A percentile compares a stretch with the other conserved stretches of the same genome.
Evolutionary conservation across 2,797 vertebrate genomes (phyloP).

Genomic region (Enteromius viviparus): DNA sequence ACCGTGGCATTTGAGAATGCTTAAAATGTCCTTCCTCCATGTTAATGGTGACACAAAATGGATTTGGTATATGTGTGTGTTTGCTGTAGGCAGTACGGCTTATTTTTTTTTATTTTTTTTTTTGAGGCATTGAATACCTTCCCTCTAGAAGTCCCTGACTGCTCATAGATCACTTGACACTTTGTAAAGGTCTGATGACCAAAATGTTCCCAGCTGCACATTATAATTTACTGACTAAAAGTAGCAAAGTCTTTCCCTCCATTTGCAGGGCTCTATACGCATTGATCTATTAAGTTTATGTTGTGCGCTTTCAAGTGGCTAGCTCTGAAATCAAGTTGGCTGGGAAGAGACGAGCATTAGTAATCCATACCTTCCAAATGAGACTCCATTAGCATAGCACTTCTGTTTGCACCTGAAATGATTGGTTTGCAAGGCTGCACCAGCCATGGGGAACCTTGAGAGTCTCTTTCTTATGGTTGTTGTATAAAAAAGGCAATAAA

Average conservation of each 20-base stretch:
- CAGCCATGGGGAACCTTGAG: conserved; percentile 15
- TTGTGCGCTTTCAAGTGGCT: conserved; percentile 67
- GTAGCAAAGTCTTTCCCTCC: conserved; percentile 57
- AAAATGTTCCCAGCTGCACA: conserved; percentile 58
- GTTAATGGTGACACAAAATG: conserved; percentile 57
- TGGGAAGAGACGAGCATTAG: conserved; percentile 68
- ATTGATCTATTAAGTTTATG: conserved; percentile 74
- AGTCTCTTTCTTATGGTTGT: conserved; percentile 16
- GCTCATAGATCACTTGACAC: conserved; percentile 63
- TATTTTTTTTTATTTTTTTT: neutral
- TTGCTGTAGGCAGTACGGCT: conserved; percentile 41
- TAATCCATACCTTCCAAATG: conserved; percentile 78
- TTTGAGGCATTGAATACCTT: conserved; percentile 54
- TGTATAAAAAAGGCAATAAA: conserved; percentile 39
- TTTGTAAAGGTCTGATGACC: conserved; percentile 61
- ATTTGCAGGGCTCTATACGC: conserved; percentile 64
- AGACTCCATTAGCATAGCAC: conserved; percentile 71
- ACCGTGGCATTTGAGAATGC: conserved; percentile 62
- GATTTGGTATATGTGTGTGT: conserved; percentile 52
- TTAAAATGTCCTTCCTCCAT: conserved; percentile 59
- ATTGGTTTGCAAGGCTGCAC: conserved; percentile 40
- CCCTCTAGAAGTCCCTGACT: conserved; percentile 52
- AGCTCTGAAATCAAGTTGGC: conserved; percentile 69
- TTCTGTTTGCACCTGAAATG: conserved; percentile 66
- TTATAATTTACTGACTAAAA: conserved; percentile 64